These are phyloP conservation scores for Percina caprodes DNA, from an alignment of 2,113 vertebrate species.

Conservation along the genomic window DNA sequence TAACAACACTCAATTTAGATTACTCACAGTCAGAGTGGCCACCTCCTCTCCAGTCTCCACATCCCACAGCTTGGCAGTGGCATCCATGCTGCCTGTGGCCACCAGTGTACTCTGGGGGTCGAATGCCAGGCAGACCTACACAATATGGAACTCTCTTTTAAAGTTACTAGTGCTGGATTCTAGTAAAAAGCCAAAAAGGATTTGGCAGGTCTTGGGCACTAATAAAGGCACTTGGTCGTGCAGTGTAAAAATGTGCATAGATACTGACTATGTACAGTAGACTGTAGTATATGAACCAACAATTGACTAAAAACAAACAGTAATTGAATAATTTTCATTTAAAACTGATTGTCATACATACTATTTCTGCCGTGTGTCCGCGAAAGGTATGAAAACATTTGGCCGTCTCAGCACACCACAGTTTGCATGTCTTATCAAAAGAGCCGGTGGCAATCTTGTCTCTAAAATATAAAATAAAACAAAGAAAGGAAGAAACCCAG, in stretches of 20 bases:
- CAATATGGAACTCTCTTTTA: conserved; percentile 26
- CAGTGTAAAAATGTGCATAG: background rate
- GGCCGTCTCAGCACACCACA: conserved; percentile 94
- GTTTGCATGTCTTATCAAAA: conserved; percentile 95
- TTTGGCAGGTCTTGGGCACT: background rate
- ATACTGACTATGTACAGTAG: background rate
- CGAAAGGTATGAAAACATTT: conserved; percentile 93
- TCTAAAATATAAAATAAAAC: conserved; percentile 75
- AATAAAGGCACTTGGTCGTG: background rate
- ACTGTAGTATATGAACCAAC: background rate
- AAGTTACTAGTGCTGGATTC: background rate
- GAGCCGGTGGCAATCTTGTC: conserved; percentile 98
- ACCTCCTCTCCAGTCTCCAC: conserved; percentile 90
- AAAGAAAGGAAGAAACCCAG: background rate
- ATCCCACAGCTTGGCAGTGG: conserved; percentile 91
- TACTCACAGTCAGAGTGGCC: conserved; percentile 86
- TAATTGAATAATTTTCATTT: background rate
- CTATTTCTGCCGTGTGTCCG: conserved; percentile 94
- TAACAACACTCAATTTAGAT: background rate
- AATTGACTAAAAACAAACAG: background rate
- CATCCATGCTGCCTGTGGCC: conserved; percentile 96
- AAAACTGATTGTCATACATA: conserved; percentile 79
- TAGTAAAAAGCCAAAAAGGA: background rate
- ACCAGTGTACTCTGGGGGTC: conserved; percentile 94
- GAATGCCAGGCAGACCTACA: conserved; percentile 94